A percentile compares a stretch with the other conserved stretches of the same genome.
These are phyloP conservation scores for Capitulum mitella DNA, from an alignment of 2,888 invertebrate species.

Conservation along the genomic window DNA sequence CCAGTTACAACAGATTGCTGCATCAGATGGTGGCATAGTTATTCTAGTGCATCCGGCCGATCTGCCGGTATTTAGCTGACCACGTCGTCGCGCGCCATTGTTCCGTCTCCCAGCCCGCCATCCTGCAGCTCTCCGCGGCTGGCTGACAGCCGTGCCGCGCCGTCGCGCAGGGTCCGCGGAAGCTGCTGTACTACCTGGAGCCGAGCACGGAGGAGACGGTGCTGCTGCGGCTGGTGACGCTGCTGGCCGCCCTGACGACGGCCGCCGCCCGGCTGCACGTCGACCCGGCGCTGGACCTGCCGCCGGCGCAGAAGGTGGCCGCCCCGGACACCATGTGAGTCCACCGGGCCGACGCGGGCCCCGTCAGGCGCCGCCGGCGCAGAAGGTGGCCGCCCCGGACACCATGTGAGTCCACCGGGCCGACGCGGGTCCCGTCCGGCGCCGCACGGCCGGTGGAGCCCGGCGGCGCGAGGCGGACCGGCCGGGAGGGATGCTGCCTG, in stretches of 20 bases:
- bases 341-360: too few relatives aligned
- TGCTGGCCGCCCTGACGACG: conserved; percentile 49
- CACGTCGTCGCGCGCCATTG: too few relatives aligned
- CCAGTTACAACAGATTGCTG: too few relatives aligned
- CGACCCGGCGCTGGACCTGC: conserved; percentile 47
- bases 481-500: too few relatives aligned
- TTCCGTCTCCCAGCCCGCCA: background rate
- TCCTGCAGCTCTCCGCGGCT: background rate
- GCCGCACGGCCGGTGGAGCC: too few relatives aligned
- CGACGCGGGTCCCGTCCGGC: too few relatives aligned
- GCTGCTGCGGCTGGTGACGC: conserved; percentile 48
- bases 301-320: conserved; percentile 49
- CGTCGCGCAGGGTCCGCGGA: conserved; percentile 50
- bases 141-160: background rate
- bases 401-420: conserved; percentile 45
- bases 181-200: conserved; percentile 47
- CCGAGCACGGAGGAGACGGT: conserved; percentile 45
- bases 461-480: too few relatives aligned
- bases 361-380: conserved; percentile 48
- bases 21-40: too few relatives aligned
- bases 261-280: conserved; percentile 44
- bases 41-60: too few relatives aligned
- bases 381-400: conserved; percentile 51
- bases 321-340: conserved; percentile 51
- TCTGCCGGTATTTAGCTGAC: too few relatives aligned